Conservation (phyloP, 2,888 invertebrate species). For the Eupithecia insigniata region DNA sequence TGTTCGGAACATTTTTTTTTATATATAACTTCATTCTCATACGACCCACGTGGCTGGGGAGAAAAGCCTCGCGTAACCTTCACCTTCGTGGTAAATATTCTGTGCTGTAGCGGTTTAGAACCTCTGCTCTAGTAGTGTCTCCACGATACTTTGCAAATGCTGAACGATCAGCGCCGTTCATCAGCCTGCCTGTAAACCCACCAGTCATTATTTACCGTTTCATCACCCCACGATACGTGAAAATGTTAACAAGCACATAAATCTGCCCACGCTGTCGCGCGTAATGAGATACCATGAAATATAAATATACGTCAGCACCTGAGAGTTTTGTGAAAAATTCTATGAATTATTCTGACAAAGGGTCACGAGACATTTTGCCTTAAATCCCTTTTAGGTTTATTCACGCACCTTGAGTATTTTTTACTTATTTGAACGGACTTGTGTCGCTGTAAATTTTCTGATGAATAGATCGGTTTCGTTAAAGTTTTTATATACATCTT, state of each 20-base stretch:
- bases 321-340: slow-evolving; percentile 37
- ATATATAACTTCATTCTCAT: too few relatives aligned
- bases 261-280: slow-evolving; percentile 43
- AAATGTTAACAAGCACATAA: slow-evolving; percentile 50
- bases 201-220: not conserved
- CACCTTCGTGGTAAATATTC: too few relatives aligned
- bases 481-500: not conserved
- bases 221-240: slow-evolving; percentile 39
- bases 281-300: slow-evolving; percentile 49
- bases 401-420: slow-evolving; percentile 3
- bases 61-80: too few relatives aligned
- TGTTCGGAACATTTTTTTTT: too few relatives aligned
- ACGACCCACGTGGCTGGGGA: too few relatives aligned
- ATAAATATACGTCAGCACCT: slow-evolving; percentile 44
- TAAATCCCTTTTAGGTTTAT: slow-evolving; percentile 12
- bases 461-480: not conserved
- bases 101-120: too few relatives aligned
- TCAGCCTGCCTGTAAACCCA: not conserved
- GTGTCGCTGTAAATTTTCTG: not conserved
- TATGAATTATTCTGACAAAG: slow-evolving; percentile 27
- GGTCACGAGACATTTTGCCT: slow-evolving; percentile 8
- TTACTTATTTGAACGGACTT: not conserved
- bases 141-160: not conserved
- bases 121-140: not conserved
- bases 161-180: not conserved